Evolutionary conservation across 2,888 invertebrate species (phyloP), one percentile per base, ranked within the genome.

Genomic region (Uropetala carovei): DNA sequence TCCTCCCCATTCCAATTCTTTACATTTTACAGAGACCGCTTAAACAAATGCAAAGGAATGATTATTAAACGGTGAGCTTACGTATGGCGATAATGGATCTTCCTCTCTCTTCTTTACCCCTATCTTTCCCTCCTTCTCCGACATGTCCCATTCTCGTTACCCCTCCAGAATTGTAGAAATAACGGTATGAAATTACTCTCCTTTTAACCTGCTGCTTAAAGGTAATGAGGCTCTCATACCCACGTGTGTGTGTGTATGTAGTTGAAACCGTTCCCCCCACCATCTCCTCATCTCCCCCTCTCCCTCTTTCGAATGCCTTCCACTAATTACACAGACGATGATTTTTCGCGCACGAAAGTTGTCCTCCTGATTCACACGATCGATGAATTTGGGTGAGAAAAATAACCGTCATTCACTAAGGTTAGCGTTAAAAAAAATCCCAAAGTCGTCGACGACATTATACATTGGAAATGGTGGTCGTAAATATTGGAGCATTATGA

Each of bases 51-150:
- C 84, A 13, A 13, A 56, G 22, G 18, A n/a, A 57, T 57, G 84
- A 57, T 56, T 56, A 57, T 57, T 84, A 84, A 75, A n/a, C 84
- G 56, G n/a, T 10, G 84, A 56, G 57, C 43, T 75, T 75, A 83
- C 83, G 84, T n/a, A 10, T 57, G 57, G 57, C 57, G 3, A 56
- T 18, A n/a, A 56, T 57, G 84, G 84, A 84, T 58, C n/a, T 3
- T 59, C 82, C 27, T 82, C 56, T 30, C 27, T 7, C 60, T 30
- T 30, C 11, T 60, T 0, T 27, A 4, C 10, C 13, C 22, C 59
- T 14, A 14, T n/a, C 60, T 22, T n/a, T 22, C 27, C 14, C 86
- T 86, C 27, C 85, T 60, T 60, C n/a, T 22, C 22, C 11, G 1
- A 57, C 58, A n/a, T 27, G 5, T n/a, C 58, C 30, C 43, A 0